Evolutionary conservation across 2,113 vertebrate genomes (phyloP).

Genomic region (Herpetotheres cachinnans): DNA sequence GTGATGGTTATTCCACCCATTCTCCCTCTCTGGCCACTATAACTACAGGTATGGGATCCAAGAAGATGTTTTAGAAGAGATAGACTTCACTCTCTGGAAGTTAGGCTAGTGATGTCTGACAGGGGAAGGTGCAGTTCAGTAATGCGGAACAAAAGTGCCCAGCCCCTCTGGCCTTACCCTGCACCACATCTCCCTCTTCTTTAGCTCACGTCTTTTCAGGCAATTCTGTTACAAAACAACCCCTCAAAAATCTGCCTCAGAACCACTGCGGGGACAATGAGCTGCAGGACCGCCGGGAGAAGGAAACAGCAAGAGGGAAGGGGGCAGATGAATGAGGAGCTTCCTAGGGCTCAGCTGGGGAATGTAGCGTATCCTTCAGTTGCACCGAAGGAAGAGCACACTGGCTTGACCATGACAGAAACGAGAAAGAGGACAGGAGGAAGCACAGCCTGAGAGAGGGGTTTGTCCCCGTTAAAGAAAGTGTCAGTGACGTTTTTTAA

Average conservation of each 20-base stretch:
- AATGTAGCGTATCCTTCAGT: accelerated
- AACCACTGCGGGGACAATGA: neutral
- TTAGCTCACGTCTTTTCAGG: neutral
- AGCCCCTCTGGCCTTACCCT: too few species aligned
- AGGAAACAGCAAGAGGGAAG: neutral
- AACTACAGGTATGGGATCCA: neutral
- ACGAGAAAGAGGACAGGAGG: neutral
- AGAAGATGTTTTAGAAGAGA: neutral
- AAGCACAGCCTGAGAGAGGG: accelerated
- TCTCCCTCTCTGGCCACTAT: neutral
- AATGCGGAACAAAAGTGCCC: accelerated
- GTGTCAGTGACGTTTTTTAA: neutral
- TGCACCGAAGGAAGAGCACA: too few species aligned
- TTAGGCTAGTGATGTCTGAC: accelerated
- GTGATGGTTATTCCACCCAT: neutral
- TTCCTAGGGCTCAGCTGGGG: accelerated
- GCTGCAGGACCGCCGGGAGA: accelerated
- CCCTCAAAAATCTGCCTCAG: neutral
- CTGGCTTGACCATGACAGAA: neutral
- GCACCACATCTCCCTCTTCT: neutral
- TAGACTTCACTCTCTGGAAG: neutral
- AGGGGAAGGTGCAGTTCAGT: neutral
- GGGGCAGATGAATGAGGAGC: neutral
- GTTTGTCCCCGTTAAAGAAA: neutral
- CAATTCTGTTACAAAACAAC: neutral